Base-by-base conservation (phyloP, 2,113 vertebrate genomes). In the Sinocyclocheilus anshuiensis region DNA sequence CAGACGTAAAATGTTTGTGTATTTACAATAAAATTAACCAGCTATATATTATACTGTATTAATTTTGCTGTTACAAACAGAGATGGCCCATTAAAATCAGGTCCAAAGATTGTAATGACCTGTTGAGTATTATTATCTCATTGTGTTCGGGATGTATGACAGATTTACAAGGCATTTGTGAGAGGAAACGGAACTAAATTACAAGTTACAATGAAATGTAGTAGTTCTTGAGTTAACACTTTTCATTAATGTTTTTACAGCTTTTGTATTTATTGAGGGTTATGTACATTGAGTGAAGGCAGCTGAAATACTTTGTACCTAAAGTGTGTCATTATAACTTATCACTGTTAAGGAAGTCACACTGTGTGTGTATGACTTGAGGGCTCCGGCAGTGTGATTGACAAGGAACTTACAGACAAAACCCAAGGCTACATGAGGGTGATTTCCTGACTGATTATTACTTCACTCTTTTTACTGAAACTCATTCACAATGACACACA, bases 331-430 rank as follows among this genome's bases (percentile, higher is more conserved):
- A 80, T 24, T 42, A 80, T 80, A 42, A n/a, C 22, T 10, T 16
- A 18, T 6, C 10, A 18, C 55, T 2, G 20, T 42, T 42, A 79
- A 79, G 33, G 53, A 79, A 59, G 55, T 22, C 10, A 2, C 57
- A 11, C 10, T 45, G 20, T 45, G 36, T 45, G 78, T 26, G 15
- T 33, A 59, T 24, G 15, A 63, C 59, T 26, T 45, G 2, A 67
- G 1, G 77, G 36, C 13, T 80, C 57, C 4, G 57, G 77, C n/a
- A 61, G 22, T 24, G 12, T 80, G 22, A 80, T 15, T 61, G 77
- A 80, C 77, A 80, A 42, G 33, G 55, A 33, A 61, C 55, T 24
- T 59, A 79, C 77, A 59, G 77, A 36, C 16, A n/a, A 79, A 79
- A 11, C 20, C 53, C 18, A 79, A 79, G 29, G 77, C 13, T 45